Evolutionary conservation across 2,888 invertebrate genomes (phyloP), one percentile per base, ranked within the genome.

Genomic region (Synanthedon andrenaeformis): DNA sequence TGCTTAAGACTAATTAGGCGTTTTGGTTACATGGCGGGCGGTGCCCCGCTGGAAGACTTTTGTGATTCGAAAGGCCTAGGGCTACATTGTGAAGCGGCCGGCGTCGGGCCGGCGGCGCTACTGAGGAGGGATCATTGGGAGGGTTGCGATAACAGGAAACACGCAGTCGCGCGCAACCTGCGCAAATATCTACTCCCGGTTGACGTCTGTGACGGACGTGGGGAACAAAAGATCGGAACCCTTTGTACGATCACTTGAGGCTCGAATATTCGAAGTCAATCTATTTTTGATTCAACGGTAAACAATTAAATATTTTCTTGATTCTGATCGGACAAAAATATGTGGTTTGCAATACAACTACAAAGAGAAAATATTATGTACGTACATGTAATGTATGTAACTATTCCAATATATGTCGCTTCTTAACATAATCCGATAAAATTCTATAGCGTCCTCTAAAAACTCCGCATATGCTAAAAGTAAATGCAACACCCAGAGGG

Each of bases 81-180:
- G 74, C 74, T 76, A 83, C 83, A 82, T 81, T 59, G 63, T 67
- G 70, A 73, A 72, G 82, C 82, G 81, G 83, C 82, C 82, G 84
- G 79, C 77, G 70, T 61, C 81, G 85, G 78, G 72, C 84, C 81
- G 79, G 81, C 81, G 82, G 74, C 83, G 79, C 84, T 77, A 83
- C 84, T 85, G 84, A 63, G 55, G 57, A 83, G 62, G 55, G 57
- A 53, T 62, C 58, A 53, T 62, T 60, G 60, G 64, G 41, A 57
- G 58, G 52, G 51, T 12, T 41, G 51, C 28, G 35, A 51, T 41
- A 59, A 63, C 67, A 66, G 73, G 76, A 70, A 69, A 62, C 62
- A 60, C 67, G 72, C 62, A 63, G 77, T 61, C 79, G 80, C 80
- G 81, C 82, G 80, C 79, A 78, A 64, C 62, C 74, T 84, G 85